phyloP scores from a whole-genome alignment of 2,888 invertebrate species.

The Conops quadrifasciatus region DNA sequence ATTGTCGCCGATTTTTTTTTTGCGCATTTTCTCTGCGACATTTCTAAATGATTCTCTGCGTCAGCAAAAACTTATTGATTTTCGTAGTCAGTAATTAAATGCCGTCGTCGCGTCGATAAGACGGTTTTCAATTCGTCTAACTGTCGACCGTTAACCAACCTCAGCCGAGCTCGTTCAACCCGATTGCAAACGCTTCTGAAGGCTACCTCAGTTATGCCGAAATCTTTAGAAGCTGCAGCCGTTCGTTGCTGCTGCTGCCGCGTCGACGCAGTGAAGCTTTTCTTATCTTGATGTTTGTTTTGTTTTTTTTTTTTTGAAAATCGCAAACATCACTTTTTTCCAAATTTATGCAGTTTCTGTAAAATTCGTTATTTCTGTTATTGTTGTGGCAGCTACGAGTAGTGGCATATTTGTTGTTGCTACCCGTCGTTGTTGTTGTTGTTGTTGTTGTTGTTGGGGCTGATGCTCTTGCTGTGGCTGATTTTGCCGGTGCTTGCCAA shows the following conservation, averaged over 20 bases:
- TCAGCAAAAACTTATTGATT: neutral
- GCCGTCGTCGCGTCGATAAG: neutral
- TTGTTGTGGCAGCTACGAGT: conserved; percentile 3
- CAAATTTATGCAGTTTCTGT: conserved; percentile 16
- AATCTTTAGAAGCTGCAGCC: neutral
- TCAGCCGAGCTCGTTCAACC: neutral
- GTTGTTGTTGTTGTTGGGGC: neutral
- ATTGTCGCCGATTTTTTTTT: too few relatives aligned
- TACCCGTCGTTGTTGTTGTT: neutral
- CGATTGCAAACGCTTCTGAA: neutral
- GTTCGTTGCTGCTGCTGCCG: neutral
- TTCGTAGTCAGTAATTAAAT: neutral
- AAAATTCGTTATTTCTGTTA: neutral
- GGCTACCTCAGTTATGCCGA: neutral
- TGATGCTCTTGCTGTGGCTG: neutral
- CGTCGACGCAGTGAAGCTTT: neutral
- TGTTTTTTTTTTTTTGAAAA: neutral
- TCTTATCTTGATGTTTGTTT: neutral
- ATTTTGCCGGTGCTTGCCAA: conserved; percentile 7
- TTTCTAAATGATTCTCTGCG: neutral
- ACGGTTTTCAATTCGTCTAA: neutral
- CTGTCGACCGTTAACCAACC: neutral
- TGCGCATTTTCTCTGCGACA: neutral
- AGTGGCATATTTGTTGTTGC: neutral
- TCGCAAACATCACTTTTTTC: neutral